Percentiles rank a stretch among this genome's conserved stretches.
Conservation (phyloP, 2,113 vertebrate genomes). For the Hydrolagus affinis region DNA sequence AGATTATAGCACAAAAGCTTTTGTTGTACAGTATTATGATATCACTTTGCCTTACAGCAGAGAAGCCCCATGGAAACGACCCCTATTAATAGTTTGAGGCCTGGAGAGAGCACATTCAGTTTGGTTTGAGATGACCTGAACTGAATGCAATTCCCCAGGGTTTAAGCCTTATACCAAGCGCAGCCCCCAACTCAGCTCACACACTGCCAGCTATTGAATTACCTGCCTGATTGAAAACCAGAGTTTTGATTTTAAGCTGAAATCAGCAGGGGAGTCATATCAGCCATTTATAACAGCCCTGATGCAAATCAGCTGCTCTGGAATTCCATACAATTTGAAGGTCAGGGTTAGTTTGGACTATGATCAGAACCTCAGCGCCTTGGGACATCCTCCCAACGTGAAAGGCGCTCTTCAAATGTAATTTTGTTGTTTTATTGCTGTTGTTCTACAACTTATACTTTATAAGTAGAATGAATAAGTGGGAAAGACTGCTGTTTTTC, state of each 20-base stretch:
- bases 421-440: too few relatives aligned
- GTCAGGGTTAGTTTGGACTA: not conserved
- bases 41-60: not conserved
- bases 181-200: not conserved
- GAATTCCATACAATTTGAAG: not conserved
- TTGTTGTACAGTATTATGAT: not conserved
- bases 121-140: not conserved
- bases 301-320: constrained; percentile 7
- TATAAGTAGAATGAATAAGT: constrained; percentile 1
- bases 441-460: too few relatives aligned
- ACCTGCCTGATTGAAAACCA: not conserved
- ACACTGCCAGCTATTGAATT: not conserved
- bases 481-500: not conserved
- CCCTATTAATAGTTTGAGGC: not conserved
- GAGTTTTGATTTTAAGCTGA: not conserved
- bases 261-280: not conserved
- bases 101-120: not conserved
- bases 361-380: too few relatives aligned
- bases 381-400: too few relatives aligned
- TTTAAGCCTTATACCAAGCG: not conserved
- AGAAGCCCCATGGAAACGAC: not conserved
- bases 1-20: not conserved
- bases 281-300: not conserved
- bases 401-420: too few relatives aligned
- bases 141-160: not conserved